phyloP scores from a whole-genome alignment of 2,113 vertebrate species.

The Lota lota region DNA sequence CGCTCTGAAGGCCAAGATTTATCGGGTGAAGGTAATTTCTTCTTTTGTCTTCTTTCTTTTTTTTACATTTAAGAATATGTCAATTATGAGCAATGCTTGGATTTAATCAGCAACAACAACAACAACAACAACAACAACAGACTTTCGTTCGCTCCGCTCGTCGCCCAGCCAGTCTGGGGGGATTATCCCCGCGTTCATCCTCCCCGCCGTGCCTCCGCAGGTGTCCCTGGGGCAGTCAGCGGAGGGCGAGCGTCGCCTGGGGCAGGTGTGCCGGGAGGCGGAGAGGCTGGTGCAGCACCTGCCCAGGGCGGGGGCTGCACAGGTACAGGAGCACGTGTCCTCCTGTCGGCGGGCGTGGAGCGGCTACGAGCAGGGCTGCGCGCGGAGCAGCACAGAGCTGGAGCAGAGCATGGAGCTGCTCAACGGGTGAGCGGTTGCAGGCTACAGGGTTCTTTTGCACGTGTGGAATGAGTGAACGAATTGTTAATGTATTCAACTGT shows the following conservation, averaged over 20 bases:
- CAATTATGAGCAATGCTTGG: too few species aligned
- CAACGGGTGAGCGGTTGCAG: conserved; percentile 52
- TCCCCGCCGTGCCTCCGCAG: conserved; percentile 57
- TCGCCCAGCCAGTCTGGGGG: too few species aligned
- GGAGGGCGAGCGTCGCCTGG: conserved; percentile 80
- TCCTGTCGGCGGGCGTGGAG: conserved; percentile 83
- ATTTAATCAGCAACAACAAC: too few species aligned
- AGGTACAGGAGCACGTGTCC: conserved; percentile 81
- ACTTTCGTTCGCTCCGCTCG: too few species aligned
- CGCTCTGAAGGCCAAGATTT: conserved; percentile 77
- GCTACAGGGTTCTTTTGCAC: too few species aligned
- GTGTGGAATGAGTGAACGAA: too few species aligned
- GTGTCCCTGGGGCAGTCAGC: conserved; percentile 68
- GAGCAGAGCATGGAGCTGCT: conserved; percentile 80
- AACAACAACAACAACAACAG: too few species aligned
- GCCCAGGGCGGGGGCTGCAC: conserved; percentile 74
- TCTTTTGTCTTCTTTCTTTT: not conserved
- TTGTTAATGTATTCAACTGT: too few species aligned
- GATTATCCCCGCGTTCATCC: too few species aligned
- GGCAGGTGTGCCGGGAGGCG: conserved; percentile 79
- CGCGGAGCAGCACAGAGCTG: conserved; percentile 77
- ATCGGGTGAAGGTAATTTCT: conserved; percentile 81
- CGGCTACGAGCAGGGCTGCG: conserved; percentile 77
- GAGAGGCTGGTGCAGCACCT: conserved; percentile 80
- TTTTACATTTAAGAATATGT: not conserved